Evolutionary conservation across 2,797 vertebrate genomes (phyloP).

Genomic region (Tenualosa thibaudeaui): DNA sequence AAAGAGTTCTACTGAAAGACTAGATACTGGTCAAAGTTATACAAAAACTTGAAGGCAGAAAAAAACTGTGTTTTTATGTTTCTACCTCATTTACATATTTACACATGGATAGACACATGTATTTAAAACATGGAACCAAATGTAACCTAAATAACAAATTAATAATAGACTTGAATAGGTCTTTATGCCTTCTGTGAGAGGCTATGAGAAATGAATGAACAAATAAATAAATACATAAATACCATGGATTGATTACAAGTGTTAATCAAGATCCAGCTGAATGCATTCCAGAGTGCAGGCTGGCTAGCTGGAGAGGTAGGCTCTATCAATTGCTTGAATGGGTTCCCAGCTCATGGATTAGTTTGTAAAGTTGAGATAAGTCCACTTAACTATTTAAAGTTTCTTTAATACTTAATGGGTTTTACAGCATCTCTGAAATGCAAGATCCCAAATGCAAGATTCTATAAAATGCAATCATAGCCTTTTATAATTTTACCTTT

Average conservation of each 20-base stretch:
- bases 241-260: constrained; percentile 76
- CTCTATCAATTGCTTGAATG: constrained; percentile 60
- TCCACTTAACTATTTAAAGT: constrained; percentile 58
- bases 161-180: constrained; percentile 45
- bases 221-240: constrained; percentile 8
- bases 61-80: neutral
- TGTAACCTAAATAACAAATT: constrained; percentile 41
- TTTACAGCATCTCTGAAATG: too few species aligned
- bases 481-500: too few species aligned
- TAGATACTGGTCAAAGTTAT: neutral
- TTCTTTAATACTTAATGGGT: constrained; percentile 37
- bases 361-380: constrained; percentile 57
- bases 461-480: too few species aligned
- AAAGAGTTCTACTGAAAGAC: neutral
- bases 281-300: constrained; percentile 66
- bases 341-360: constrained; percentile 44
- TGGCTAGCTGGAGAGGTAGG: constrained; percentile 59
- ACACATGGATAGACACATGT: too few species aligned
- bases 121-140: constrained; percentile 26
- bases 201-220: neutral
- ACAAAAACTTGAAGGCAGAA: neutral
- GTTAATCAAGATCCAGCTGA: constrained; percentile 78
- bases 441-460: too few species aligned
- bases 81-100: too few species aligned
- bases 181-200: neutral